Percentiles rank a stretch among this genome's conserved stretches.
Conservation (phyloP, 2,797 vertebrate species). For the Hydrocynus forskahlii region DNA sequence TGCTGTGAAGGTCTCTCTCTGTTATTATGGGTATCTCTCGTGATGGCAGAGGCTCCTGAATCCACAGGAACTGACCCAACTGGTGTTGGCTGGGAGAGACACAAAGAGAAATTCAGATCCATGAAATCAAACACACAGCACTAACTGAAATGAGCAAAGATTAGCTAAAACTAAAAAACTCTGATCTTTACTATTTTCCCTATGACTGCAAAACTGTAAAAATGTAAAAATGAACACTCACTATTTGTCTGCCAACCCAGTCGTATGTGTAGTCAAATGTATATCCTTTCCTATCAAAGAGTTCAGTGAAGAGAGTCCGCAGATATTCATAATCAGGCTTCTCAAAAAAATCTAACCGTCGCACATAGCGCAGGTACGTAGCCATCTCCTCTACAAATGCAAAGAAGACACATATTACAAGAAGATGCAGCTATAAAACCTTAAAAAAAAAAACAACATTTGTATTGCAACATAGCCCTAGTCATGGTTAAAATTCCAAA, state of each 20-base stretch:
- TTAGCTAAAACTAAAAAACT: not conserved
- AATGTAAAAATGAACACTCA: slow-evolving; percentile 75
- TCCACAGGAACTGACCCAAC: slow-evolving; percentile 94
- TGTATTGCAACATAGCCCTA: not conserved
- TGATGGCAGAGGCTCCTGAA: slow-evolving; percentile 90
- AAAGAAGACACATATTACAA: not conserved
- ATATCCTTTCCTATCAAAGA: slow-evolving; percentile 96
- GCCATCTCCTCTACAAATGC: slow-evolving; percentile 92
- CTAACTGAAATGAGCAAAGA: not conserved
- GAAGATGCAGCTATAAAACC: not conserved
- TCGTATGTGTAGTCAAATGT: slow-evolving; percentile 97
- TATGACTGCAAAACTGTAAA: not conserved
- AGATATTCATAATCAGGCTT: slow-evolving; percentile 97
- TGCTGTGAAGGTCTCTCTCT: slow-evolving; percentile 90
- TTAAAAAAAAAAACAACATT: not conserved
- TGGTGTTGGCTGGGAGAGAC: slow-evolving; percentile 86
- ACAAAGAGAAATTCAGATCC: not conserved
- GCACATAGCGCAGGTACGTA: slow-evolving; percentile 93
- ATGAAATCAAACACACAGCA: not conserved
- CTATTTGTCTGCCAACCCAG: slow-evolving; percentile 96
- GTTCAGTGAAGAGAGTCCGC: slow-evolving; percentile 93
- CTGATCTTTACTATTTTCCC: not conserved
- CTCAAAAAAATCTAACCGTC: slow-evolving; percentile 96
- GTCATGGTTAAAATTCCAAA: not conserved
- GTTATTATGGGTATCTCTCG: slow-evolving; percentile 89